A percentile compares a stretch with the other conserved stretches of the same genome.
These are phyloP conservation scores for Philotrypesis tridentata DNA, from an alignment of 1,140 invertebrate species.

Conservation along the genomic window DNA sequence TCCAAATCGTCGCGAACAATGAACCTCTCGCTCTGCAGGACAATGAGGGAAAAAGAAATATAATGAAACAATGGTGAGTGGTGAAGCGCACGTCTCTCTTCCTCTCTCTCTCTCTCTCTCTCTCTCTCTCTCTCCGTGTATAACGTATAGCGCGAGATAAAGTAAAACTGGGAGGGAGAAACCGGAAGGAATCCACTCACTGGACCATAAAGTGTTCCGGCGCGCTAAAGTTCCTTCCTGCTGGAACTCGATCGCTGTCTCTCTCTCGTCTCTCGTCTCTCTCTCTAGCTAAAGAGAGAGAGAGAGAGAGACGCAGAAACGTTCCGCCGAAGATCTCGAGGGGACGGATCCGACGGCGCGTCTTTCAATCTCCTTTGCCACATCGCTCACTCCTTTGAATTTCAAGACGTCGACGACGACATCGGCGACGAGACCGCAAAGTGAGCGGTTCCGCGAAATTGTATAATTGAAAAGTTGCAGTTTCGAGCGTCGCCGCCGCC, in stretches of 20 bases:
- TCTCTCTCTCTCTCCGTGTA: no score
- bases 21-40: background rate
- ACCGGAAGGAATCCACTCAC: slow-evolving; percentile 44
- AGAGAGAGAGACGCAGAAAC: background rate
- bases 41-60: background rate
- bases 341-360: slow-evolving; percentile 19
- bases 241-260: slow-evolving; percentile 24
- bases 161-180: background rate
- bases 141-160: background rate
- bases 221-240: slow-evolving; percentile 38
- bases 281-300: background rate
- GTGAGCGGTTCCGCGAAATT: slow-evolving; percentile 32
- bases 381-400: slow-evolving; percentile 37
- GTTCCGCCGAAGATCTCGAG: slow-evolving; percentile 22
- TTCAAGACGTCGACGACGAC: slow-evolving; percentile 5
- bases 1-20: background rate
- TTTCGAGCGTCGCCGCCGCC: background rate
- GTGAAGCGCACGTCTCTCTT: background rate
- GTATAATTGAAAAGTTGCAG: slow-evolving; percentile 48
- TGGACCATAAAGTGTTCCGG: slow-evolving; percentile 46
- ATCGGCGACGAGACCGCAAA: slow-evolving; percentile 3
- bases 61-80: background rate
- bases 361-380: slow-evolving; percentile 37
- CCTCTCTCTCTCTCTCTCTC: no score
- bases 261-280: background rate